phyloP scores from a whole-genome alignment of 2,113 vertebrate species.

The Lepus timidus region DNA sequence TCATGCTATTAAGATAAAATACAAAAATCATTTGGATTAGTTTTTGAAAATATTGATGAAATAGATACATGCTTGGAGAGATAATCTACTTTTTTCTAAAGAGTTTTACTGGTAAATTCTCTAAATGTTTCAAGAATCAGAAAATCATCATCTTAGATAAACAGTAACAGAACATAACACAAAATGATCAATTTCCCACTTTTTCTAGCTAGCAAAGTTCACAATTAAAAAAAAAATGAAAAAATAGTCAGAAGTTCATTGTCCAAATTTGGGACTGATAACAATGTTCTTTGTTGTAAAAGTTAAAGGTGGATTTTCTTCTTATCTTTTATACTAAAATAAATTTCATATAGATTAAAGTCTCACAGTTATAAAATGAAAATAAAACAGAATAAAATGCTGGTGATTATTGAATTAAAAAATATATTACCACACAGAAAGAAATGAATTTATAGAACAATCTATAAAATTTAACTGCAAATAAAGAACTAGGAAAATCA shows the following conservation, averaged over 20 bases:
- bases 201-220: neutral
- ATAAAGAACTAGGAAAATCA: neutral
- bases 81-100: neutral
- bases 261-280: neutral
- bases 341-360: neutral
- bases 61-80: neutral
- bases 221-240: neutral
- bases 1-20: neutral
- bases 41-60: neutral
- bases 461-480: neutral
- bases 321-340: neutral
- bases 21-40: neutral
- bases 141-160: neutral
- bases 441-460: neutral
- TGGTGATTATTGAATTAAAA: neutral
- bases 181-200: neutral
- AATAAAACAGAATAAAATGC: neutral
- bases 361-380: neutral
- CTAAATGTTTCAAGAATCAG: neutral
- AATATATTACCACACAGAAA: neutral
- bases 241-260: neutral
- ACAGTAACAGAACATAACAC: neutral
- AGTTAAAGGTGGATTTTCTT: neutral
- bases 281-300: neutral
- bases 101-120: neutral